Base-by-base conservation (phyloP, 2,797 vertebrate species). In the Astyanax mexicanus region DNA sequence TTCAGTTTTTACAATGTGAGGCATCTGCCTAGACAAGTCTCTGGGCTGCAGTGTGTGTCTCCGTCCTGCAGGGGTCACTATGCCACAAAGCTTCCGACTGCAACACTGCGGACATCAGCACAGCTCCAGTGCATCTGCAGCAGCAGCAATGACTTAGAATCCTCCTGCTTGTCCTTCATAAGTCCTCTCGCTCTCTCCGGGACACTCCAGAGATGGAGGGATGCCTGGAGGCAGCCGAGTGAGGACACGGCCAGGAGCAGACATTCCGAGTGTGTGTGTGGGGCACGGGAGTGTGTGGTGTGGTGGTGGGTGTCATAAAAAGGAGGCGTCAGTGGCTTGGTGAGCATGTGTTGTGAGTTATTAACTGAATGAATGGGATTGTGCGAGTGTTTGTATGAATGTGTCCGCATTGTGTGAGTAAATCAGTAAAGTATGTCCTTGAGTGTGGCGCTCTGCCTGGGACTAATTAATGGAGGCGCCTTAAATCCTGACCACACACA, bases 51-150 rank as follows among this genome's bases (percentile, higher is more conserved):
- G 42, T 69, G 45, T 2, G 35, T 12, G 13, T 3, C 12, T 77
- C 2, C 37, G 12, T 32, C 69, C 79, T 62, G 66, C 40, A 81
- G 82, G 61, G 65, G 61, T 71, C 79, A 71, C 23, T 83, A 32
- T 73, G 66, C 61, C 32, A 37, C 54, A 70, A 47, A 71, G 27
- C 19, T 27, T 44, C 3, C 47, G 21, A 9, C 15, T 15, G 32
- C 52, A 65, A 19, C 52, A 47, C 73, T 61, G 32, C 65, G 42
- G 40, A 42, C 32, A 60, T 38, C 12, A 11, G 32, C 57, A 23
- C 5, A 29, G 27, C 40, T 60, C 15, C 13, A 57, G 12, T 21
- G 25, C 25, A 45, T n/a, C n/a, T n/a, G 42, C 40, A 44, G 10
- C 23, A 47, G 44, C 40, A 44, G 10, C 23, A 37, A 11, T 38